Evolutionary conservation across 1,140 invertebrate genomes (phyloP).

Genomic region (Cydia splendana): DNA sequence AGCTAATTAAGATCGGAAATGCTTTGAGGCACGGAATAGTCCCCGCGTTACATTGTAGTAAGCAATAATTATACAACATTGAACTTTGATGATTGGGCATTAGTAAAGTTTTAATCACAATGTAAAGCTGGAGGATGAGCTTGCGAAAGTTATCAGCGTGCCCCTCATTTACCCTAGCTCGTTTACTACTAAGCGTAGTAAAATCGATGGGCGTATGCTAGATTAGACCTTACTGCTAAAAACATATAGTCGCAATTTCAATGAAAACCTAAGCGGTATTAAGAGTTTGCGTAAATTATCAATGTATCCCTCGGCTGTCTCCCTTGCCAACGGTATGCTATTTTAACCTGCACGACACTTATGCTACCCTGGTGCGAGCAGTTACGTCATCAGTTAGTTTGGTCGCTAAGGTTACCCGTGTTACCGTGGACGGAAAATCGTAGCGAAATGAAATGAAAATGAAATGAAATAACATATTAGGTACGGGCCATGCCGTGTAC

Average conservation of each 20-base stretch:
- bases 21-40: neutral
- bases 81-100: neutral
- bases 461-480: no score
- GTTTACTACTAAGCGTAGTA: neutral
- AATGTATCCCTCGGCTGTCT: neutral
- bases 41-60: neutral
- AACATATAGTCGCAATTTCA: neutral
- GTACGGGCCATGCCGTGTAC: no score
- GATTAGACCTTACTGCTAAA: neutral
- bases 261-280: neutral
- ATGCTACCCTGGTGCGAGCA: conserved; percentile 56
- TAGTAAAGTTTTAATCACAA: neutral
- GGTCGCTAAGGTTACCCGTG: conserved; percentile 39
- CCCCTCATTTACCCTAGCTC: neutral
- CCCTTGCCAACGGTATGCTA: neutral
- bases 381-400: conserved; percentile 64
- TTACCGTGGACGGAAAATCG: neutral
- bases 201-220: neutral
- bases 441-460: no score
- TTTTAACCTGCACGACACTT: conserved; percentile 36
- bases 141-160: neutral
- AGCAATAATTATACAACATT: neutral
- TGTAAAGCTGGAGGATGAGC: neutral
- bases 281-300: neutral
- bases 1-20: neutral